A percentile compares a stretch with the other conserved stretches of the same genome.
phyloP scores from a whole-genome alignment of 2,888 invertebrate genomes.

The Caenorhabditis sp. region DNA sequence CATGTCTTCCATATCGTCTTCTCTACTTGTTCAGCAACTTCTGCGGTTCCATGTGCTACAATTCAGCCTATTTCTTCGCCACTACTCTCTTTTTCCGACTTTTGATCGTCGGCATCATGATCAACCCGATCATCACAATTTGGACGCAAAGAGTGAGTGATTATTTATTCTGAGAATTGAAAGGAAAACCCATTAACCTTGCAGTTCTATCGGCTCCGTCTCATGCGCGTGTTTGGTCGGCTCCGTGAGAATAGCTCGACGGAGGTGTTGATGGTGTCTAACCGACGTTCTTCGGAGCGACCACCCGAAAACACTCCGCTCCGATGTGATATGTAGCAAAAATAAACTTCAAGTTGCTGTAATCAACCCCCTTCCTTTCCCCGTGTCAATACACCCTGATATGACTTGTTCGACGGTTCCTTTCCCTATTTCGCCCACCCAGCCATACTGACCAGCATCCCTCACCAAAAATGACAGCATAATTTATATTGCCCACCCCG shows the following conservation, averaged over 20 bases:
- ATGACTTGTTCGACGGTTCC: conserved; percentile 32
- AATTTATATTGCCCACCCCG: conserved; percentile 30
- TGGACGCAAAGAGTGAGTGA: conserved; percentile 72
- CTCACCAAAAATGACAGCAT: not conserved
- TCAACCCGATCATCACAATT: conserved; percentile 77
- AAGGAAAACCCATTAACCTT: conserved; percentile 4
- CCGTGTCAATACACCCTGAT: conserved; percentile 26
- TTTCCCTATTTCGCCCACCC: not conserved
- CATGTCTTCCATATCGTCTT: conserved; percentile 76
- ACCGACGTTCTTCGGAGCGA: conserved; percentile 47
- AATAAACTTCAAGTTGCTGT: not conserved
- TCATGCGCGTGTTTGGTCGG: conserved; percentile 37
- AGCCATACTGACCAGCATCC: conserved; percentile 11
- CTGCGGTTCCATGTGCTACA: conserved; percentile 48
- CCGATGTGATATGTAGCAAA: conserved; percentile 46
- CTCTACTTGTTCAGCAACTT: conserved; percentile 69
- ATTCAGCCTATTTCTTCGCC: conserved; percentile 18
- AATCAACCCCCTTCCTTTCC: not conserved
- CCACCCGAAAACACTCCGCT: conserved; percentile 54
- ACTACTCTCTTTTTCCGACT: conserved; percentile 70
- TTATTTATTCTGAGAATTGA: not conserved
- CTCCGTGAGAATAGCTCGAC: conserved; percentile 52
- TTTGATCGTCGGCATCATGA: conserved; percentile 76
- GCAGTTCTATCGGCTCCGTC: conserved; percentile 55
- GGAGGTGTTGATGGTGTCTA: conserved; percentile 53